Evolutionary conservation across 2,113 vertebrate genomes (phyloP), one percentile per base, ranked within the genome.

Genomic region (Lampris megalopsis): DNA sequence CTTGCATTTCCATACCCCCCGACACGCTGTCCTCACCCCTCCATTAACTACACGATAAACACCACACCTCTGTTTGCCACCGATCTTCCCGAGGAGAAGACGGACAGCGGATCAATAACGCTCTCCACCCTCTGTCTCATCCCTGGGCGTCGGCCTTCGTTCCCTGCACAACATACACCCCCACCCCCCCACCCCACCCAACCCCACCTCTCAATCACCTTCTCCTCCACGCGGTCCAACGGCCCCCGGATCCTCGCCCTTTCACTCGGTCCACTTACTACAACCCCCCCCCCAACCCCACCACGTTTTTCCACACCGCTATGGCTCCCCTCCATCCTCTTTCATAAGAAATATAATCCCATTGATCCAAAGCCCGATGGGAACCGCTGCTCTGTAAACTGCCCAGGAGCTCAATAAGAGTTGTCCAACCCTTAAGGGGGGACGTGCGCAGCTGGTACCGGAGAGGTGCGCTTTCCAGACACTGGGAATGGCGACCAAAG

Each of bases 361-460:
- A 94, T 93, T 91, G 93, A 94, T 94, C 92, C 73, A 57, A 92
- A 93, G 91, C 77, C 89, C 85, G 71, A 90, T 90, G 89, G 86
- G 87, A 93, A 89, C 83, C 73, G 83, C 75, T 88, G 86, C 89
- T 92, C 83, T 91, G 90, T 92, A 93, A 93, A 93, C 92, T 91
- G 78, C 80, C 84, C 63, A 75, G 24, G 68, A 86, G 88, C 86
- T 93, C 91, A 91, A 93, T 94, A 92, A 90, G 62, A 80, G 86
- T 67, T 9, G 68, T 54, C 68, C 63, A 52, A 71, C 68, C 72
- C 86, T 87, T 70, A 50, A 24, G 84, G 80, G 52, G 77, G 61
- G 70, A 4, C n/a, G 67, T 74, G 71, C 64, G 63, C 63, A 73
- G 64, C 48, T 56, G 68, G 57, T 71, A 43, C 36, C 24, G 74